Evolutionary conservation across 35 echinoderm and acorn worm species (phyloP), one percentile per base, ranked within the genome.

Genomic region (Heliocidaris erythrogramma): DNA sequence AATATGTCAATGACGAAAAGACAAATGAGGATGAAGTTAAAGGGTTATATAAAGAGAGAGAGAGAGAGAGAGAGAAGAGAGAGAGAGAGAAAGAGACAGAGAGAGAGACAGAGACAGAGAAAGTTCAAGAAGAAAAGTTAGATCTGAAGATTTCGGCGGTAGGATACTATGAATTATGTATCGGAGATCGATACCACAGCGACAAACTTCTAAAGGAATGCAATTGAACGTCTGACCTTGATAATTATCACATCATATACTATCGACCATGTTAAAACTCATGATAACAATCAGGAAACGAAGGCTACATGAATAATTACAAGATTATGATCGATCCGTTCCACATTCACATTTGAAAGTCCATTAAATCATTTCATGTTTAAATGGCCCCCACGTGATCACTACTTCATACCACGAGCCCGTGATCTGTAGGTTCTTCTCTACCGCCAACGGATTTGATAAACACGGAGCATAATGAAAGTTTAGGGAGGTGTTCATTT

Each of bases 351-450:
- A n/a, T 78, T 78, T 78, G 65, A 78, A 78, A 78, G 65, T 78
- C 65, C 65, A 29, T 78, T 78, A 78, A 78, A 78, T 78, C 65
- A 78, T 78, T 42, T 78, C 65, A 78, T 78, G 65, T 78, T 78
- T 78, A 18, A 78, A 78, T 3, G 27, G 65, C 65, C 27, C 65
- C 65, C 65, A 78, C 65, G 65, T 78, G 65, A 78, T n/a, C 65
- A n/a, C 27, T 7, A 78, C 65, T 21, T 78, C 65, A 78, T 78
- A 78, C 21, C 27, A 78, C 14, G 3, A 6, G 35, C 21, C n/a
- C 65, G 65, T 78, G 65, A 78, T 27, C 27, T n/a, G 18, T 78
- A 78, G 7, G 21, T 27, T n/a, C 21, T n/a, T n/a, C 65, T n/a
- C n/a, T n/a, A 42, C 35, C 0, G 35, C 35, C 35, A 56, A 56